These are phyloP conservation scores for Penaeus indicus DNA, from an alignment of 1,140 invertebrate genomes.

Conservation along the genomic window DNA sequence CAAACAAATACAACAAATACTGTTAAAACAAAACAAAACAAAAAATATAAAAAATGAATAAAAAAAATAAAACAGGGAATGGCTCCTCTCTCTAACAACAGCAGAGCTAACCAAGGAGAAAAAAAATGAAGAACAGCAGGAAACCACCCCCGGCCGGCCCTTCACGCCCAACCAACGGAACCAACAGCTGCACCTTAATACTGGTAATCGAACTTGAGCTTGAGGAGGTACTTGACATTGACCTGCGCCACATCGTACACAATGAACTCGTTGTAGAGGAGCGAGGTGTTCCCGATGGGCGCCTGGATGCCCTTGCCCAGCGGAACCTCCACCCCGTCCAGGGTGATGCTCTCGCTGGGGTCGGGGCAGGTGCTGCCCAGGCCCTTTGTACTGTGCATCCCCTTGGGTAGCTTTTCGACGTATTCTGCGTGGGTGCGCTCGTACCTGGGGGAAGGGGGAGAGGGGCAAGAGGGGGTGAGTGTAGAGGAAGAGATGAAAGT, in stretches of 20 bases:
- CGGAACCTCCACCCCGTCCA: slow-evolving; percentile 79
- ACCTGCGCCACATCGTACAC: slow-evolving; percentile 93
- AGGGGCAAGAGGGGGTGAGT: no score
- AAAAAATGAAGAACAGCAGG: neutral
- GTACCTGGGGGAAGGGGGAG: slow-evolving; percentile 72
- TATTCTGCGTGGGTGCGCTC: slow-evolving; percentile 80
- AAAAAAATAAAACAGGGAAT: no score
- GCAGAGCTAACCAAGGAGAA: no score
- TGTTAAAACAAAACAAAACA: neutral
- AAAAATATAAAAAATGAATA: neutral
- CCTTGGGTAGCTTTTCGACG: slow-evolving; percentile 82
- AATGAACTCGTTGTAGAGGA: slow-evolving; percentile 92
- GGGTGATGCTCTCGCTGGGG: slow-evolving; percentile 70
- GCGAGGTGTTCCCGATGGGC: slow-evolving; percentile 70
- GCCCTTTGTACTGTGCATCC: slow-evolving; percentile 86
- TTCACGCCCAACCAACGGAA: neutral
- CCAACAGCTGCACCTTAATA: slow-evolving; percentile 41
- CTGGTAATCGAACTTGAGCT: slow-evolving; percentile 80
- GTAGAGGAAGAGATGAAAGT: slow-evolving; percentile 18
- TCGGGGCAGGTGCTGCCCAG: slow-evolving; percentile 82
- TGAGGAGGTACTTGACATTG: slow-evolving; percentile 84
- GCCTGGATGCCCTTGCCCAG: slow-evolving; percentile 75
- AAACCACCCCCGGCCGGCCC: neutral
- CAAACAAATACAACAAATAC: neutral
- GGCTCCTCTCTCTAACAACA: no score